A percentile compares a stretch with the other conserved stretches of the same genome.
Conservation (phyloP, 2,888 invertebrate species). For the Rhagophthalmus giganteus region DNA sequence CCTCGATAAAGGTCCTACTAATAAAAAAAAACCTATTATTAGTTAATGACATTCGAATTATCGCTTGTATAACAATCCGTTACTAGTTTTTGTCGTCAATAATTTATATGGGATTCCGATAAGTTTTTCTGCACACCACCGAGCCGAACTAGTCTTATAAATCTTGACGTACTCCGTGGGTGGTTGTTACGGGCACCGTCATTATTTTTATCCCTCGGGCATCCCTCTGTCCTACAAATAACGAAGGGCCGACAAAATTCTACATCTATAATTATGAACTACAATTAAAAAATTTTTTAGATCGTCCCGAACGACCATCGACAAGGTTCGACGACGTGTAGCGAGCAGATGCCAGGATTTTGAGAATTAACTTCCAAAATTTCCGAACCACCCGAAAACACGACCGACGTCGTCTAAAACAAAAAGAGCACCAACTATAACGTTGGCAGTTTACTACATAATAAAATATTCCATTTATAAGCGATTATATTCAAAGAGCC, state of each 20-base stretch:
- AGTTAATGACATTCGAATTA: constrained; percentile 18
- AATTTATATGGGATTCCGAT: no score
- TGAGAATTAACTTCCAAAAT: no score
- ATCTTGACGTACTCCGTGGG: constrained; percentile 17
- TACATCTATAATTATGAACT: constrained; percentile 16
- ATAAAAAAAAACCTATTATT: constrained; percentile 9
- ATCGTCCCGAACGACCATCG: no score
- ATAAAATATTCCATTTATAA: constrained; percentile 14
- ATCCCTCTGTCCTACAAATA: constrained; percentile 12
- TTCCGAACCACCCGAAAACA: no score
- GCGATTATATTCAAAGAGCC: constrained; percentile 4
- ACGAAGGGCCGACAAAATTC: constrained; percentile 12
- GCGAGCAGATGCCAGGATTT: constrained; percentile 13
- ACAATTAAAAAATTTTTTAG: no score
- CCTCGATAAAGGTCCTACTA: constrained; percentile 4
- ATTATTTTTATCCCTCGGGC: constrained; percentile 27
- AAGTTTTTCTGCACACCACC: no score
- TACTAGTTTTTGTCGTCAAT: no score
- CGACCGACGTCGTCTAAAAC: no score
- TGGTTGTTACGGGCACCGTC: constrained; percentile 21
- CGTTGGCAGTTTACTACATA: no score
- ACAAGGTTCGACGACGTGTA: no score
- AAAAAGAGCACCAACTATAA: no score
- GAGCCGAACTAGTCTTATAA: constrained; percentile 16
- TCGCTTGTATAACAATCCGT: constrained; percentile 13